Percentiles rank a stretch among this genome's conserved stretches.
Conservation (phyloP, 2,113 vertebrate species). For the Phyllostomus hastatus region DNA sequence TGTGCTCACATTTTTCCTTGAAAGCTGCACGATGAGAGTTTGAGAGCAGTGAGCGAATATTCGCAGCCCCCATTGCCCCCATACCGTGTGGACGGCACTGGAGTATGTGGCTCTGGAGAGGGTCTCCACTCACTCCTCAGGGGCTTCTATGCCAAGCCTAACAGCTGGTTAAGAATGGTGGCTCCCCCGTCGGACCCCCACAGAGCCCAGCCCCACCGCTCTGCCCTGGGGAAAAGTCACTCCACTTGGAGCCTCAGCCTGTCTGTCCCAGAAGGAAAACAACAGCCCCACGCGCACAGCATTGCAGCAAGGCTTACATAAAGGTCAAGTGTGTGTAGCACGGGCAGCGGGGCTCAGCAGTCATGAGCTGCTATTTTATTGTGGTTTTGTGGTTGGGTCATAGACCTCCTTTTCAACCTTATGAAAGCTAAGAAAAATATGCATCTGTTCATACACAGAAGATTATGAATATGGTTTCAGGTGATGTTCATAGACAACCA, state of each 20-base stretch:
- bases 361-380: background rate
- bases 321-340: background rate
- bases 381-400: background rate
- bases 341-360: background rate
- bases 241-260: background rate
- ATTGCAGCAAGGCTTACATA: background rate
- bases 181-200: background rate
- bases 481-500: background rate
- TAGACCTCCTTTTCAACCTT: background rate
- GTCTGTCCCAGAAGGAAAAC: background rate
- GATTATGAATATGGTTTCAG: background rate
- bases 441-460: background rate
- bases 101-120: background rate
- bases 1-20: background rate
- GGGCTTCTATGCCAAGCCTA: background rate
- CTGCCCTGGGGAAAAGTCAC: background rate
- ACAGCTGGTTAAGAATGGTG: fast-evolving
- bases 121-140: background rate
- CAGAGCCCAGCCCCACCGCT: background rate
- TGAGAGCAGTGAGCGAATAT: background rate
- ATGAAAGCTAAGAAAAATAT: background rate
- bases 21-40: background rate
- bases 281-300: background rate
- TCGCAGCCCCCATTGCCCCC: fast-evolving
- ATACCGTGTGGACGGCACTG: fast-evolving